Conservation (phyloP, 2,113 vertebrate genomes). For the Hyperoodon ampullatus region DNA sequence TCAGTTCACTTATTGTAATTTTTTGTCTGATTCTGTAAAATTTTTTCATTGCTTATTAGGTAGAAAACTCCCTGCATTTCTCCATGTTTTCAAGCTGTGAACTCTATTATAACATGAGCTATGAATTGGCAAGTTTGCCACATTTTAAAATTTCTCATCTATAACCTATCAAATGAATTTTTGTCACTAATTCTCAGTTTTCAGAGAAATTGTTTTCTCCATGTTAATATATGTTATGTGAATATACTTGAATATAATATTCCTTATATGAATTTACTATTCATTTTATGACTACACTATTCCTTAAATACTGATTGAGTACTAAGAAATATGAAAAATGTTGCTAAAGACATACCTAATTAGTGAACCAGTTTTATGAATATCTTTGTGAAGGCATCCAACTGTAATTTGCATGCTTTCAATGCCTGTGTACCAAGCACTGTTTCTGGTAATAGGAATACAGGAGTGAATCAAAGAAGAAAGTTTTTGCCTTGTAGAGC, state of each 20-base stretch:
- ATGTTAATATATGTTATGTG: neutral
- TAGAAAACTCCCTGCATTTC: neutral
- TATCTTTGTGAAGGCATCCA: neutral
- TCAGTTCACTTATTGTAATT: neutral
- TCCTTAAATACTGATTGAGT: neutral
- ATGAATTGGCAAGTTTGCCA: neutral
- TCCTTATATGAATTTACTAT: neutral
- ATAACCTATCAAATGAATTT: neutral
- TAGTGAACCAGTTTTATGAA: neutral
- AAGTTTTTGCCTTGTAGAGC: neutral
- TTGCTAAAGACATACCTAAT: neutral
- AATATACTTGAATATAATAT: neutral
- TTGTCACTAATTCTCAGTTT: neutral
- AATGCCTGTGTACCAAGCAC: neutral
- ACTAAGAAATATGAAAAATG: neutral
- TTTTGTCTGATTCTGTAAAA: neutral
- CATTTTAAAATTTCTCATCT: neutral
- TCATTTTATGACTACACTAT: neutral
- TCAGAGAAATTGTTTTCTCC: conserved; percentile 6
- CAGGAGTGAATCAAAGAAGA: neutral
- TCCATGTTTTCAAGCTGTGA: neutral
- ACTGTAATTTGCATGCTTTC: neutral
- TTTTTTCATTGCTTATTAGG: neutral
- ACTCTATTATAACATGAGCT: neutral
- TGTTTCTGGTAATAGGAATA: neutral